Conservation (phyloP, 2,888 invertebrate species). For the Euplexia lucipara region DNA sequence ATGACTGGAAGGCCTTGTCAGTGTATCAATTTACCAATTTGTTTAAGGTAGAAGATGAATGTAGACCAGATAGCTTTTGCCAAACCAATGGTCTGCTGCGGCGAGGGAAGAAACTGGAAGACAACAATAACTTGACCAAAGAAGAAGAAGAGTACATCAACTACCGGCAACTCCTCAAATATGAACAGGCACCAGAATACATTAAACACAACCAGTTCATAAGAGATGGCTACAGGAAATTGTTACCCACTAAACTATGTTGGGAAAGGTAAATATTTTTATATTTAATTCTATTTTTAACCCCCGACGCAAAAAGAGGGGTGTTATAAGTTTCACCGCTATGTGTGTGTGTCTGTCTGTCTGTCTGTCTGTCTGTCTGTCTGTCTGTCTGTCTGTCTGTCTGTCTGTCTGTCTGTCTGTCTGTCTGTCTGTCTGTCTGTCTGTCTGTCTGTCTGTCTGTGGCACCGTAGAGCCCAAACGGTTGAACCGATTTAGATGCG, state of each 20-base stretch:
- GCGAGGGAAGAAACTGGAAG: conserved; percentile 85
- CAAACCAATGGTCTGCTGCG: conserved; percentile 76
- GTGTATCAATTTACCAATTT: conserved; percentile 31
- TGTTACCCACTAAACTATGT: conserved; percentile 95
- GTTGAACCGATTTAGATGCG: too few species aligned
- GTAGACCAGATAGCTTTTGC: conserved; percentile 74
- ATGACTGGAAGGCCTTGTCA: too few species aligned
- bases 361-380: too few species aligned
- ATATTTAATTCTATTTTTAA: too few species aligned
- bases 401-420: too few species aligned
- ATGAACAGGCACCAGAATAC: conserved; percentile 94
- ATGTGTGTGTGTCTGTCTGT: too few species aligned
- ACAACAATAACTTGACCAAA: conserved; percentile 87
- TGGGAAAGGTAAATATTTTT: conserved; percentile 93
- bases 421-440: too few species aligned
- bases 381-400: too few species aligned
- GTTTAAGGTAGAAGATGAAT: conserved; percentile 79
- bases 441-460: too few species aligned
- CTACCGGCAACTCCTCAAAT: conserved; percentile 85
- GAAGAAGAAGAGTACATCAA: conserved; percentile 88
- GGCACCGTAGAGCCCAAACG: too few species aligned
- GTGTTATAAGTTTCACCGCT: too few species aligned
- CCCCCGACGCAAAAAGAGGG: too few species aligned
- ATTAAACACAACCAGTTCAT: conserved; percentile 97
- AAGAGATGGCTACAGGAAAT: conserved; percentile 95